Conservation (phyloP, 35 echinoderm and acorn worm species). For the Hemicentrotus pulcherrimus region DNA sequence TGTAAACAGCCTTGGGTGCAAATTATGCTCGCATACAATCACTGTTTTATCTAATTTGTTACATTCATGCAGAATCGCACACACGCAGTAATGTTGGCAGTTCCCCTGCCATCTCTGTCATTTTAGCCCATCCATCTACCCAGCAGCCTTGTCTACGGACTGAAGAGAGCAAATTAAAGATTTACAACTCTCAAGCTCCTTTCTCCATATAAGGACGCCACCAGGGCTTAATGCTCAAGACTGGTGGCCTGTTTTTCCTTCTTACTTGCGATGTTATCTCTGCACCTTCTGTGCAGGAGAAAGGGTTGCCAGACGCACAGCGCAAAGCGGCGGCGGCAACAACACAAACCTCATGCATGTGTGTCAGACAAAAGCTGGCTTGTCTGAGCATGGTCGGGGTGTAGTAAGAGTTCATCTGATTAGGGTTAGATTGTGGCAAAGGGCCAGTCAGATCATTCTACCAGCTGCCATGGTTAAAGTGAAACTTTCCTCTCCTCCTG, state of each 20-base stretch:
- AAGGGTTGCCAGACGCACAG: background rate
- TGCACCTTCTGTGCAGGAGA: background rate
- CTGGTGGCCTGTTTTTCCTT: background rate
- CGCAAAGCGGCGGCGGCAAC: background rate
- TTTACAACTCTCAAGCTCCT: slow-evolving; percentile 3
- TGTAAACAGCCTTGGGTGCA: background rate
- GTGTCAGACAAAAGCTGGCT: slow-evolving; percentile 13
- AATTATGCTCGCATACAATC: background rate
- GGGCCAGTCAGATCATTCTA: background rate
- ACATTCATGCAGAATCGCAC: background rate
- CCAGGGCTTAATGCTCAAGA: background rate
- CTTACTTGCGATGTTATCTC: background rate
- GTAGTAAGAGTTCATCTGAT: slow-evolving; percentile 30
- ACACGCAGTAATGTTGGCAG: background rate
- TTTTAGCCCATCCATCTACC: background rate
- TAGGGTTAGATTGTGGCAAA: background rate
- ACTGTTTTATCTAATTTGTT: slow-evolving; percentile 14
- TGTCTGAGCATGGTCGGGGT: background rate
- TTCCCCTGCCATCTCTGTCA: background rate
- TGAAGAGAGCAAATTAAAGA: background rate
- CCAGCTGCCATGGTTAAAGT: background rate
- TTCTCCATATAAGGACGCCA: background rate
- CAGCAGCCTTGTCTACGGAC: background rate
- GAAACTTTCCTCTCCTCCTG: background rate
- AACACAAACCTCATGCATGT: slow-evolving; percentile 1